These are phyloP conservation scores for Anas platyrhynchos DNA, from an alignment of 2,113 vertebrate species.

Conservation along the genomic window DNA sequence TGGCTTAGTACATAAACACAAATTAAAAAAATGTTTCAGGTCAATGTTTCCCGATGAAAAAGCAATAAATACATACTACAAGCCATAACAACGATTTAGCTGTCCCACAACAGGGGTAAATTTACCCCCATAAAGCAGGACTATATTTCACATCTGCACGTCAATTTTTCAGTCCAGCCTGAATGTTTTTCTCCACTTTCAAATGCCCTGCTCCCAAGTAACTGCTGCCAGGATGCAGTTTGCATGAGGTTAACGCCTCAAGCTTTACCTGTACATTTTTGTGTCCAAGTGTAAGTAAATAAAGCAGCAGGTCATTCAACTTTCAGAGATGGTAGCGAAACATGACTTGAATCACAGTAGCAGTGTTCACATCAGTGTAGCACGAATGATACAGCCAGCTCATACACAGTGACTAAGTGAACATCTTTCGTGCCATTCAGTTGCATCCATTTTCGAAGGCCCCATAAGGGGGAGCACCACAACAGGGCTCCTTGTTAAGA, in stretches of 20 bases:
- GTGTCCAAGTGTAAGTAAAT: not conserved
- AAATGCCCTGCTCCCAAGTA: not conserved
- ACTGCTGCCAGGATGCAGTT: not conserved
- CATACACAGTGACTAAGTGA: not conserved
- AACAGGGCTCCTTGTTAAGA: not conserved
- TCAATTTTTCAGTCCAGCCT: not conserved
- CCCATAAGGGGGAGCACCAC: not conserved
- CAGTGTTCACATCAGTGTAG: not conserved
- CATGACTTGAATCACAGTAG: not conserved
- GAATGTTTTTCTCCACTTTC: not conserved
- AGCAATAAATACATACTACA: not conserved
- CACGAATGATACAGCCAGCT: not conserved
- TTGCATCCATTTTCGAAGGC: not conserved
- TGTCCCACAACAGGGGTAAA: not conserved
- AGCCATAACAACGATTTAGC: not conserved
- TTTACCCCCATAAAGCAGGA: not conserved
- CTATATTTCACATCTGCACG: not conserved
- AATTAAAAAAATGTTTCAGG: not conserved
- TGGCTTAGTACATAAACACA: not conserved
- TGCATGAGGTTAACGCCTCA: not conserved
- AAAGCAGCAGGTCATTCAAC: not conserved
- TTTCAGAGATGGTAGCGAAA: not conserved
- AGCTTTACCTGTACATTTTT: not conserved
- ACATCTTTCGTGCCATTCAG: not conserved
- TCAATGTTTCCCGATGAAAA: not conserved